phyloP scores from a whole-genome alignment of 2,113 vertebrate genomes.

The Nothocercus nigrocapillus region DNA sequence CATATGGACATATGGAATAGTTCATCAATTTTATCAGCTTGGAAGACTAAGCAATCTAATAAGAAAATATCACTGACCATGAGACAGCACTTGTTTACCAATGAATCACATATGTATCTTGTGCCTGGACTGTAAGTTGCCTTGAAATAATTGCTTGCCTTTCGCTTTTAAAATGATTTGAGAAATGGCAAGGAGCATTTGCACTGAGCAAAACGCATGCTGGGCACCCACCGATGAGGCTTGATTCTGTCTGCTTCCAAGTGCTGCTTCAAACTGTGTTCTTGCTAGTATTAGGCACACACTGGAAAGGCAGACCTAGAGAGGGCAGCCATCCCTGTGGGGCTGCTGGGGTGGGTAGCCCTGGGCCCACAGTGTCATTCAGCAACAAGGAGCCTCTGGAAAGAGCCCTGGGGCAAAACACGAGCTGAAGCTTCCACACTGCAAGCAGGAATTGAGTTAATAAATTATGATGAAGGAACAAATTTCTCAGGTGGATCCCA shows the following conservation, averaged over 20 bases:
- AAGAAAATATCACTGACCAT: neutral
- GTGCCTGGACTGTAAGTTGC: neutral
- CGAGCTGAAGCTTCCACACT: neutral
- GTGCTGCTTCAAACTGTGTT: fast-evolving
- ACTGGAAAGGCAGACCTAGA: neutral
- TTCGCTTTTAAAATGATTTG: neutral
- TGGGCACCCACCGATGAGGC: fast-evolving
- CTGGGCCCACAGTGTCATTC: neutral
- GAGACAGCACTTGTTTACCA: neutral
- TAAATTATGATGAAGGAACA: neutral
- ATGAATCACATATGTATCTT: fast-evolving
- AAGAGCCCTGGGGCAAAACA: neutral
- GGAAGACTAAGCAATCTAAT: neutral
- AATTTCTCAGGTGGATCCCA: neutral
- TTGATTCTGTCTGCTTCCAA: neutral
- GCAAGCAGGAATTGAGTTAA: neutral
- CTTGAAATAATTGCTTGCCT: neutral
- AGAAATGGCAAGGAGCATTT: neutral
- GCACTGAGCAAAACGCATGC: neutral
- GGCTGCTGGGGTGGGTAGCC: neutral
- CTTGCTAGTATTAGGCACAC: neutral
- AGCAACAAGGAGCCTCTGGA: neutral
- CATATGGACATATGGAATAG: neutral
- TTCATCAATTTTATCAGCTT: neutral
- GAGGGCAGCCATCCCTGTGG: neutral